A percentile compares a stretch with the other conserved stretches of the same genome.
These are phyloP conservation scores for Stichodactyla mertensii DNA, from an alignment of 64 coral and sea anemone species.

Conservation along the genomic window DNA sequence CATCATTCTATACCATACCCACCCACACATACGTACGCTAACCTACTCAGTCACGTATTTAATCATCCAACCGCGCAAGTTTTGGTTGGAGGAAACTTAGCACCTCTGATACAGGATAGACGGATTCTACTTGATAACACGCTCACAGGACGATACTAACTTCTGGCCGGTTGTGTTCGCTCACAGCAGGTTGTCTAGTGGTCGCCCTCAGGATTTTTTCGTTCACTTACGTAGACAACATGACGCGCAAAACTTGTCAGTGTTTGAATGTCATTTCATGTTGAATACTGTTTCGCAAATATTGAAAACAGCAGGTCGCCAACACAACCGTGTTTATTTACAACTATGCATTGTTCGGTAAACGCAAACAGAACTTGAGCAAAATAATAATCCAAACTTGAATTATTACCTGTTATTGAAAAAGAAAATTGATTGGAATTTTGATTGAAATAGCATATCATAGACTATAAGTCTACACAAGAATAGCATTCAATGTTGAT, in stretches of 20 bases:
- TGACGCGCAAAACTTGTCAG: not conserved
- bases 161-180: not conserved
- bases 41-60: not conserved
- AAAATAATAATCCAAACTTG: not conserved
- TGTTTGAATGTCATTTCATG: not conserved
- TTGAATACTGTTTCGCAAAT: not conserved
- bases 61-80: not conserved
- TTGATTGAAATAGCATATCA: too few species aligned
- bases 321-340: not conserved
- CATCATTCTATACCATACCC: not conserved
- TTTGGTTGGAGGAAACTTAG: not conserved
- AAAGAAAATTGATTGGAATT: too few species aligned
- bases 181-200: too few species aligned
- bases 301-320: not conserved
- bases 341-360: not conserved
- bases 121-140: not conserved
- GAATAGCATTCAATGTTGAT: too few species aligned
- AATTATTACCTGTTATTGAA: too few species aligned
- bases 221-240: not conserved
- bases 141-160: not conserved
- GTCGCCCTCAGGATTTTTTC: not conserved
- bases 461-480: too few species aligned
- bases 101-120: not conserved
- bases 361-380: not conserved
- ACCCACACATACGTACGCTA: not conserved